A percentile compares a stretch with the other conserved stretches of the same genome.
Evolutionary conservation across 2,888 invertebrate genomes (phyloP).

Genomic region (Morpho deidamia): DNA sequence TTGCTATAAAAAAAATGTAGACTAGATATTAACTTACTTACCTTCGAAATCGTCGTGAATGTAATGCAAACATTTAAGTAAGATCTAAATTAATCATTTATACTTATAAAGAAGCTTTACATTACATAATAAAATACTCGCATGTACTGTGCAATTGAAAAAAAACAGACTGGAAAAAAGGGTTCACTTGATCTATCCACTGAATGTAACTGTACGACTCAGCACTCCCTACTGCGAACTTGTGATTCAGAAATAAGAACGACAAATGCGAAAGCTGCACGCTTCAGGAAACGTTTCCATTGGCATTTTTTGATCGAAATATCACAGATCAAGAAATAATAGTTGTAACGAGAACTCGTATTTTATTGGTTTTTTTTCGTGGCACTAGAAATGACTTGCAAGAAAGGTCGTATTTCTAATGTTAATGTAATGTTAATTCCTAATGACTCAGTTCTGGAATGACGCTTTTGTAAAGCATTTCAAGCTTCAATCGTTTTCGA

Average conservation of each 20-base stretch:
- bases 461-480: too few species aligned
- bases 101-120: too few species aligned
- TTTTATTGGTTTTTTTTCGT: too few species aligned
- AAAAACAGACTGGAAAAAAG: neutral
- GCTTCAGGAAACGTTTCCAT: slow-evolving; percentile 48
- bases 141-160: neutral
- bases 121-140: neutral
- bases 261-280: slow-evolving; percentile 41
- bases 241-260: slow-evolving; percentile 39
- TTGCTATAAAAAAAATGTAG: too few species aligned
- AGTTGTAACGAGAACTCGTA: too few species aligned
- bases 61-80: slow-evolving; percentile 64
- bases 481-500: too few species aligned
- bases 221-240: slow-evolving; percentile 51
- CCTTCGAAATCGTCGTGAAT: slow-evolving; percentile 63
- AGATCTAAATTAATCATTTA: neutral
- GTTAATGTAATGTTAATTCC: too few species aligned
- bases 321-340: too few species aligned
- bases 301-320: slow-evolving; percentile 15
- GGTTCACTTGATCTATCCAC: slow-evolving; percentile 1
- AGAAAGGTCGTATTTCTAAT: too few species aligned
- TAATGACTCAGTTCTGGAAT: too few species aligned
- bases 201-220: slow-evolving; percentile 25
- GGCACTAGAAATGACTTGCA: too few species aligned
- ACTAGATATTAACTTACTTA: slow-evolving; percentile 20